A percentile compares a stretch with the other conserved stretches of the same genome.
These are phyloP conservation scores for Alligator sinensis DNA, from an alignment of 2,113 vertebrate species.

Conservation along the genomic window DNA sequence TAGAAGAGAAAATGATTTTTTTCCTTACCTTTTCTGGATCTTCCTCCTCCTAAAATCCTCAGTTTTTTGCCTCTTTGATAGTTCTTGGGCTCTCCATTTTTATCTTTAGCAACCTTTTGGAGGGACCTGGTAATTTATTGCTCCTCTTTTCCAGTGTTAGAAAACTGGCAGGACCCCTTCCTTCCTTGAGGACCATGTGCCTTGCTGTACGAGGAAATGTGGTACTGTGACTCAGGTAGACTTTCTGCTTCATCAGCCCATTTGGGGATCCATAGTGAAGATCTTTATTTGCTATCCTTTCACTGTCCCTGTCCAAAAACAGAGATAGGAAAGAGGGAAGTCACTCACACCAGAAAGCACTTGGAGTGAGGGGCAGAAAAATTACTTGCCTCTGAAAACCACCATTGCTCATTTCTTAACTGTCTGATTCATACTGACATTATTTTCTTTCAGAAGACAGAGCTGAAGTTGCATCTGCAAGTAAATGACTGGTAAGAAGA, in stretches of 20 bases:
- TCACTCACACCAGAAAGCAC: not conserved
- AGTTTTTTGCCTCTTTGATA: not conserved
- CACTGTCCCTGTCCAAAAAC: not conserved
- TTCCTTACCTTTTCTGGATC: not conserved
- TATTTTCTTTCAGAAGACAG: constrained; percentile 61
- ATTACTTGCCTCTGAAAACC: not conserved
- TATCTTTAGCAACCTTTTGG: not conserved
- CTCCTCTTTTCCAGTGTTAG: not conserved
- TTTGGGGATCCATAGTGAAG: not conserved
- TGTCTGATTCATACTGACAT: not conserved
- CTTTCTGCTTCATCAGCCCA: not conserved
- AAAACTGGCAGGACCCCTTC: not conserved
- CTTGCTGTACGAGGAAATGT: not conserved
- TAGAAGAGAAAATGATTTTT: not conserved
- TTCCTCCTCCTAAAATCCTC: not conserved
- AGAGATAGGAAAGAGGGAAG: not conserved
- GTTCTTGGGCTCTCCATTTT: not conserved
- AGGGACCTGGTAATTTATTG: not conserved
- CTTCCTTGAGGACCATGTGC: not conserved
- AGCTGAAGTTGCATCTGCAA: constrained; percentile 69
- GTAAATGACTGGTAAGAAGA: constrained; percentile 72
- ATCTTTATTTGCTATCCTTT: not conserved
- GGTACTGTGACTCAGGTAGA: not conserved
- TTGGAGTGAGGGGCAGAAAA: not conserved
- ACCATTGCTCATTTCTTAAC: not conserved